Percentiles rank a stretch among this genome's conserved stretches.
These are phyloP conservation scores for Scylla paramamosain DNA, from an alignment of 1,140 invertebrate genomes.

Conservation along the genomic window DNA sequence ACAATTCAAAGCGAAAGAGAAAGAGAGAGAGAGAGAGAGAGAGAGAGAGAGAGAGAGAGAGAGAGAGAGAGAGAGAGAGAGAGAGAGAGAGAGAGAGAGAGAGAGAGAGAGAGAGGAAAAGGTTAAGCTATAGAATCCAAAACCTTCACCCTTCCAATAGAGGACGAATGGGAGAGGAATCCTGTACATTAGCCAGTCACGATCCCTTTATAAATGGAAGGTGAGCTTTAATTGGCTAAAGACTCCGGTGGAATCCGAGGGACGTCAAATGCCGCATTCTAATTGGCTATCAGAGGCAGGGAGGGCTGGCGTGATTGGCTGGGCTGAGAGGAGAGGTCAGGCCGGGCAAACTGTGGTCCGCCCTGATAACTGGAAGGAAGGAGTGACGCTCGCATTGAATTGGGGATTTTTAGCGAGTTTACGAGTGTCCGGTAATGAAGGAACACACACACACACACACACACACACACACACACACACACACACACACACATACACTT, in stretches of 20 bases:
- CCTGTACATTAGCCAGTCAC: not conserved
- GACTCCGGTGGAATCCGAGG: not conserved
- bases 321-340: not conserved
- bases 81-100: not conserved
- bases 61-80: not conserved
- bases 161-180: not conserved
- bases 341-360: not conserved
- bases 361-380: not conserved
- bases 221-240: constrained; percentile 15
- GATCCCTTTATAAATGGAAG: not conserved
- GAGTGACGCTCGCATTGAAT: not conserved
- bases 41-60: not conserved
- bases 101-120: not conserved
- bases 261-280: not conserved
- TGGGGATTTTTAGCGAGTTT: not conserved
- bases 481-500: constrained; percentile 50
- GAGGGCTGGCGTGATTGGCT: constrained; percentile 7
- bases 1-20: too few relatives aligned
- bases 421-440: not conserved
- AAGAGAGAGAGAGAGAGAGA: not conserved
- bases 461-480: constrained; percentile 48
- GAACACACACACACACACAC: constrained; percentile 40
- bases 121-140: too few relatives aligned
- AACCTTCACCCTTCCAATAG: not conserved
- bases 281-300: constrained; percentile 13